Evolutionary conservation across 1,140 invertebrate genomes (phyloP).

Genomic region (Lepidurus couesii): DNA sequence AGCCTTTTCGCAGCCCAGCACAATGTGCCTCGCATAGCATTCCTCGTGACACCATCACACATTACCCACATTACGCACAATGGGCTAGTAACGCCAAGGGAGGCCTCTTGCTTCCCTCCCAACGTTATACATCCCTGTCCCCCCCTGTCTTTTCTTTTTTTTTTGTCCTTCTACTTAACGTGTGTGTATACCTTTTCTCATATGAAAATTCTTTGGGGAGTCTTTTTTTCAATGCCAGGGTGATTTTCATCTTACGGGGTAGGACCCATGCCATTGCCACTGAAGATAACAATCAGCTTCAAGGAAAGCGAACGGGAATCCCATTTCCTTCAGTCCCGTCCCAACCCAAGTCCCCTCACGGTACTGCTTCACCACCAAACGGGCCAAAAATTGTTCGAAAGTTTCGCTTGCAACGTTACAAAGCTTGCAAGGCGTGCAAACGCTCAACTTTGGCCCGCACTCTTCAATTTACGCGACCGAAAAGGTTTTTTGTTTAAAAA

Average conservation of each 20-base stretch:
- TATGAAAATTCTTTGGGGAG: background rate
- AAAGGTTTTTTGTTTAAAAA: background rate
- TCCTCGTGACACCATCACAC: conserved; percentile 17
- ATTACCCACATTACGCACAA: conserved; percentile 11
- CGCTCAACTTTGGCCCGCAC: background rate
- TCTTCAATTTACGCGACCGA: background rate
- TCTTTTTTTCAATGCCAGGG: background rate
- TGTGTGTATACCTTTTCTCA: background rate
- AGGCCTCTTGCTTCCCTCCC: background rate
- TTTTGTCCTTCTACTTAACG: background rate
- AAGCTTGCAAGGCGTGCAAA: background rate
- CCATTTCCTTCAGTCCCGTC: background rate
- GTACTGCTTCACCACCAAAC: background rate
- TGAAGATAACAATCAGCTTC: background rate
- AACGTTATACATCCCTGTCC: background rate
- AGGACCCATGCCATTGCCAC: background rate
- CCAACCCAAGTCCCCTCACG: background rate
- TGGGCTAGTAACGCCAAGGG: conserved; percentile 17
- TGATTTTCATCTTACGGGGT: background rate
- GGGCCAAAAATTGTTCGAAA: background rate
- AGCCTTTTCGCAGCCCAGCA: conserved; percentile 2
- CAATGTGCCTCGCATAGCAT: background rate
- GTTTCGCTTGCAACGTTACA: background rate
- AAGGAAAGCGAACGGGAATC: background rate
- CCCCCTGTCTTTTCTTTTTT: background rate